Percentiles rank a stretch among this genome's conserved stretches.
Conservation (phyloP, 2,797 vertebrate genomes). For the Bufotes viridis region DNA sequence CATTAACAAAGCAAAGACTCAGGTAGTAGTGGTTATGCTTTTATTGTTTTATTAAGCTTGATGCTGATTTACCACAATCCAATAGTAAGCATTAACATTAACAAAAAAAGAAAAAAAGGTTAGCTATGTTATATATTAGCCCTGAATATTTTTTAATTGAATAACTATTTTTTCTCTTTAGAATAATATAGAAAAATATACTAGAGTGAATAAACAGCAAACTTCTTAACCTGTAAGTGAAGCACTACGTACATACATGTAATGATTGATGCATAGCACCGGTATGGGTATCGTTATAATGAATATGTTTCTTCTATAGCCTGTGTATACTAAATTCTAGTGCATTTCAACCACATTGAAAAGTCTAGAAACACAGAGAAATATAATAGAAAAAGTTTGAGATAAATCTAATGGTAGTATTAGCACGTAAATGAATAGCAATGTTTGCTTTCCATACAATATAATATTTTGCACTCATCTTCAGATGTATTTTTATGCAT, state of each 20-base stretch:
- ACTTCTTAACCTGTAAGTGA: conserved; percentile 25
- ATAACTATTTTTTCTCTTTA: not conserved
- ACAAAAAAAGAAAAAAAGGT: not conserved
- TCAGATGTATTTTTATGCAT: not conserved
- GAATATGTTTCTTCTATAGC: not conserved
- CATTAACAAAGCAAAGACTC: not conserved
- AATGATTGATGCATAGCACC: conserved; percentile 6
- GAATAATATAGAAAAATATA: conserved; percentile 47
- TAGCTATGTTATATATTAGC: not conserved
- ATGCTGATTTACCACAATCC: conserved; percentile 15
- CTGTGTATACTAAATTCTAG: conserved; percentile 3
- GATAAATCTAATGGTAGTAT: not conserved
- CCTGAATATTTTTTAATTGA: not conserved
- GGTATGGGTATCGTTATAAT: conserved; percentile 13
- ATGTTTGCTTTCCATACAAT: not conserved
- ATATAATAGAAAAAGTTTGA: not conserved
- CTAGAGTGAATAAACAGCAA: conserved; percentile 42
- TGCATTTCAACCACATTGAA: conserved; percentile 53
- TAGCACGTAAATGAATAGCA: not conserved
- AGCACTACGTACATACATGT: conserved; percentile 42
- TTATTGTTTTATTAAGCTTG: conserved; percentile 34
- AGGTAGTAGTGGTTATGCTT: not conserved
- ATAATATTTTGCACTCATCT: not conserved
- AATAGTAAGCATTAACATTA: conserved; percentile 22
- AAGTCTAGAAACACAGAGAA: conserved; percentile 6